phyloP scores from a whole-genome alignment of 1,140 invertebrate genomes.

The Thrips palmi region DNA sequence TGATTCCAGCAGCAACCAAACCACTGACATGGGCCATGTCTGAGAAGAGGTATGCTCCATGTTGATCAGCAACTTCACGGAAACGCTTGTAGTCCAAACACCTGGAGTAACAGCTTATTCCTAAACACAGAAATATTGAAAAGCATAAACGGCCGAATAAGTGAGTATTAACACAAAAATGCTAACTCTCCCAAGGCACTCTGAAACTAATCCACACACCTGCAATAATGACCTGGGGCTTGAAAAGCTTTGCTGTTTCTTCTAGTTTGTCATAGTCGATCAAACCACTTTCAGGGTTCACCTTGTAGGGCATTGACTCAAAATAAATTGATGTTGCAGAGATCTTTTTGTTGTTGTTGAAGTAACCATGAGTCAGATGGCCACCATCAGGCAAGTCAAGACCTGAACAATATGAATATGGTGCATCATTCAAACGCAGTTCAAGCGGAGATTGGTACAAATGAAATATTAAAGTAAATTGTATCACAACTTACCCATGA shows the following conservation, averaged over 20 bases:
- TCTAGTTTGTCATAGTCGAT: slow-evolving; percentile 88
- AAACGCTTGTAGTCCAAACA: slow-evolving; percentile 79
- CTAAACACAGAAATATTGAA: slow-evolving; percentile 25
- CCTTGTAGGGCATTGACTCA: slow-evolving; percentile 96
- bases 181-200: not conserved
- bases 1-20: slow-evolving; percentile 68
- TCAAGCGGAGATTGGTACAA: not conserved
- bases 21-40: slow-evolving; percentile 95
- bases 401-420: slow-evolving; percentile 18
- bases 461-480: slow-evolving; percentile 4
- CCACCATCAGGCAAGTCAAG: slow-evolving; percentile 92
- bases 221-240: slow-evolving; percentile 86
- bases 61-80: slow-evolving; percentile 70
- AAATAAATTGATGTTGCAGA: slow-evolving; percentile 97
- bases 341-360: slow-evolving; percentile 78
- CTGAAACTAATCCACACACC: slow-evolving; percentile 21
- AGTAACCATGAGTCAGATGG: slow-evolving; percentile 89
- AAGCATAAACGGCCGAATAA: not conserved
- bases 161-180: not conserved
- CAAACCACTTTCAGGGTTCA: slow-evolving; percentile 64
- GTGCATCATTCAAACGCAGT: not conserved
- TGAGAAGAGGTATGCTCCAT: slow-evolving; percentile 72
- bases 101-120: slow-evolving; percentile 73
- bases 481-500: slow-evolving; percentile 54
- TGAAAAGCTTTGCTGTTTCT: slow-evolving; percentile 68